Conservation (phyloP, 2,888 invertebrate genomes). For the Automeris io region DNA sequence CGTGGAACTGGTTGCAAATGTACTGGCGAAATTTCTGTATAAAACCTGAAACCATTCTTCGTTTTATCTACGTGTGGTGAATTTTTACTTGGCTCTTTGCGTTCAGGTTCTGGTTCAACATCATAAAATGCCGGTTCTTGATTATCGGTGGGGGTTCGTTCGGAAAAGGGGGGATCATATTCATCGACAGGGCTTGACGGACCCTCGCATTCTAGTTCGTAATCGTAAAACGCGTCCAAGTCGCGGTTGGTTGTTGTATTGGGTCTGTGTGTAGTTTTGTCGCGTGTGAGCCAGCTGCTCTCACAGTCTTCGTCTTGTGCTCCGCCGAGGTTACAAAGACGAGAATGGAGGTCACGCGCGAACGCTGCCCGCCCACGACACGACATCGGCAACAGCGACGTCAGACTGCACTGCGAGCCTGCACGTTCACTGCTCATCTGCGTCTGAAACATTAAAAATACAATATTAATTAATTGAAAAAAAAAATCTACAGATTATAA, state of each 20-base stretch:
- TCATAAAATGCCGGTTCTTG: constrained; percentile 75
- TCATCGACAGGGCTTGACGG: constrained; percentile 83
- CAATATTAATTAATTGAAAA: constrained; percentile 4
- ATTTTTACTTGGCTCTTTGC: constrained; percentile 46
- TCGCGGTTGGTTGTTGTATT: constrained; percentile 47
- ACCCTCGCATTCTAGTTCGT: constrained; percentile 80
- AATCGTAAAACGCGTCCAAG: constrained; percentile 80
- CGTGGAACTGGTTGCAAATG: constrained; percentile 58
- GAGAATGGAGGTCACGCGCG: constrained; percentile 85
- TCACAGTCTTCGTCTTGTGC: constrained; percentile 65
- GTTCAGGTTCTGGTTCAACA: constrained; percentile 63
- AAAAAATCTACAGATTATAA: too few relatives aligned
- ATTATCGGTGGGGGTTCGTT: constrained; percentile 69
- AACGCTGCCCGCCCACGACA: constrained; percentile 89
- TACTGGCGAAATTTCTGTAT: constrained; percentile 55
- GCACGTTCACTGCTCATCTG: constrained; percentile 76
- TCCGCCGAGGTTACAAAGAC: constrained; percentile 82
- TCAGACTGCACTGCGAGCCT: constrained; percentile 80
- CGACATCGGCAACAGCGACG: constrained; percentile 84
- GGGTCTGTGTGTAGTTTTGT: constrained; percentile 32
- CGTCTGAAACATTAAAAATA: constrained; percentile 53
- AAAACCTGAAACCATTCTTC: constrained; percentile 68
- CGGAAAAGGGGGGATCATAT: constrained; percentile 68
- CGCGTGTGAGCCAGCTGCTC: constrained; percentile 57
- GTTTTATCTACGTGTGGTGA: constrained; percentile 67